phyloP scores from a whole-genome alignment of 2,113 vertebrate species.

The Manacus vitellinus region DNA sequence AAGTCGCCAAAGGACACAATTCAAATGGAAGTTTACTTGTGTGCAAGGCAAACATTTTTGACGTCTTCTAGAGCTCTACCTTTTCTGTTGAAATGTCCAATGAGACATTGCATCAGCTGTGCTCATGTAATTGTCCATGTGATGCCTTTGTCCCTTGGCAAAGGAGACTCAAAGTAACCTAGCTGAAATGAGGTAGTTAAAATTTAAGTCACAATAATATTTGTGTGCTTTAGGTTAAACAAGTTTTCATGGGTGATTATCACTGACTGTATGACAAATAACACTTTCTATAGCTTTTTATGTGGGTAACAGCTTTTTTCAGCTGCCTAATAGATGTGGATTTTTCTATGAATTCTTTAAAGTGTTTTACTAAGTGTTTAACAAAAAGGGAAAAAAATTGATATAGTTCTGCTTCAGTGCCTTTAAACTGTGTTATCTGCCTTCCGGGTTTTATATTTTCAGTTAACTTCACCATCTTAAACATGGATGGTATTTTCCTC shows the following conservation, averaged over 20 bases:
- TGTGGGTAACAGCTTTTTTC: background rate
- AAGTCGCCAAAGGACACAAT: background rate
- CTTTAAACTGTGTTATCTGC: background rate
- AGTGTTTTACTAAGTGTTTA: background rate
- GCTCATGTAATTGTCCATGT: background rate
- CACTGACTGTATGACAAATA: background rate
- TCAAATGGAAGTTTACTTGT: background rate
- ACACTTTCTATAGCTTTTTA: background rate
- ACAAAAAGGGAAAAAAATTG: background rate
- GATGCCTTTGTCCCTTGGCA: background rate
- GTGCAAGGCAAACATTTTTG: background rate
- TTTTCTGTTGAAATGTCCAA: background rate
- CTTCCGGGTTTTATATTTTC: background rate
- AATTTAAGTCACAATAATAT: background rate
- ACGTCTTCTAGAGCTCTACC: background rate
- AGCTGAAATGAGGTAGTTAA: background rate
- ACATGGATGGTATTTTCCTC: background rate
- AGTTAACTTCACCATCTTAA: background rate
- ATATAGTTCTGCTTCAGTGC: background rate
- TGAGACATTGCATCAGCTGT: background rate
- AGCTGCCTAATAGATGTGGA: fast-evolving
- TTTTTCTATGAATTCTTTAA: background rate
- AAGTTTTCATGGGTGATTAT: background rate
- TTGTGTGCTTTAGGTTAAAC: background rate
- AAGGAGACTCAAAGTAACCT: background rate